Base-by-base conservation (phyloP, 1,140 invertebrate species). In the Delia radicum region DNA sequence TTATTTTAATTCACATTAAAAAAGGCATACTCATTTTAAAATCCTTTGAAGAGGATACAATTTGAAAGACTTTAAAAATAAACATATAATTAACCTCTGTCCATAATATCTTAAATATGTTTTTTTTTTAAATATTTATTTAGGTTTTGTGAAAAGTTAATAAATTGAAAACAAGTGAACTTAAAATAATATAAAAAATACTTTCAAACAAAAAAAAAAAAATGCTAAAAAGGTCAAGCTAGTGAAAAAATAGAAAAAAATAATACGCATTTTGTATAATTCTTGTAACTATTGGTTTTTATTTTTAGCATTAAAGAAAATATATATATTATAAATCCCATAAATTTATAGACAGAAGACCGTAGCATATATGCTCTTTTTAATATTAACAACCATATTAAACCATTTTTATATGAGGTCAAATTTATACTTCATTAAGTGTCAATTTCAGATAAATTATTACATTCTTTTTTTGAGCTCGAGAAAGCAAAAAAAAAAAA, bases 371-470 rank as follows among this genome's bases (percentile, higher is more conserved):
- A 0, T 55, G 18, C 24, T 24, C 24, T 5, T 24, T 8, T 10
- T 55, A 18, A 10, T 55, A 3, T 55, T 24, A 55, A 55, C 48
- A 55, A n/a, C n/a, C n/a, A 0, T 55, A 55, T 55, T 4, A 33
- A 69, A 33, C 29, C 65, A 37, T 8, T 24, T 31, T 37, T 69
- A 37, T 69, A 21, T 37, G 65, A 69, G 65, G 72, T 73, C 48
- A 73, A 28, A 73, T 73, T 73, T 73, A 26, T 55, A 55, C 48
- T 73, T 61, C 48, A 73, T 73, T 73, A 73, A 46, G 26, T 73
- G 72, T 73, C 72, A 73, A 48, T 55, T 61, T 73, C 72, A 73
- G 72, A 55, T 73, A 73, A 73, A 73, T 73, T 73, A 73, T 73
- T 21, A 26, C 72, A n/a, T 21, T 55, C 15, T 67, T 67, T 33